A percentile compares a stretch with the other conserved stretches of the same genome.
phyloP scores from a whole-genome alignment of 2,113 vertebrate genomes.

The Hemicordylus capensis region DNA sequence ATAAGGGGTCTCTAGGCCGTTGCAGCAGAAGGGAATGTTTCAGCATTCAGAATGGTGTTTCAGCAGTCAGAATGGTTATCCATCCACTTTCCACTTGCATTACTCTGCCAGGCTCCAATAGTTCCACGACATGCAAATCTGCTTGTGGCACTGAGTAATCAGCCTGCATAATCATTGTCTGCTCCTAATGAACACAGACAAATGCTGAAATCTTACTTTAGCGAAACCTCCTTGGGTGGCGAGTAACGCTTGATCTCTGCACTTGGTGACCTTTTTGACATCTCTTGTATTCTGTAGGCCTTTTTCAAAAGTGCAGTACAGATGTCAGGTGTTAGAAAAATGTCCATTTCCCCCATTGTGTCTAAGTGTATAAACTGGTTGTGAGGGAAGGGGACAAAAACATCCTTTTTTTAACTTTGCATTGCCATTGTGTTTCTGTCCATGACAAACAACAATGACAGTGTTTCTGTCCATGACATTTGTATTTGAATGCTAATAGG shows the following conservation, averaged over 20 bases:
- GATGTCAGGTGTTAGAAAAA: slow-evolving; percentile 5
- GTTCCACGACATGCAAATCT: slow-evolving; percentile 1
- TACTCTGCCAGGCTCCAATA: not conserved
- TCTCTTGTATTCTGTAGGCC: not conserved
- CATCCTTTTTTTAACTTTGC: no score
- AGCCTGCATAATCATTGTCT: not conserved
- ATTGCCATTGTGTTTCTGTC: no score
- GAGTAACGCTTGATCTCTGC: slow-evolving; percentile 37
- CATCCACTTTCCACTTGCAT: not conserved
- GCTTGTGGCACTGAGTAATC: slow-evolving; percentile 22
- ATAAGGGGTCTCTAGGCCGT: fast-evolving
- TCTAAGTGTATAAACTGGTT: not conserved
- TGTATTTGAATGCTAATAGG: no score
- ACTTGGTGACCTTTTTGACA: slow-evolving; percentile 1
- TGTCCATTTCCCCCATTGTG: slow-evolving; percentile 20
- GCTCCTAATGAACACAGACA: slow-evolving; percentile 9
- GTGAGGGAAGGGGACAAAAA: not conserved
- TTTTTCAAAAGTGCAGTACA: not conserved
- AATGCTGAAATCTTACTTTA: not conserved
- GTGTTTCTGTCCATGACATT: no score
- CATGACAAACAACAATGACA: no score
- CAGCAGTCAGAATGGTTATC: not conserved
- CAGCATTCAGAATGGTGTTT: not conserved
- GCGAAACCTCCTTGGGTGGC: slow-evolving; percentile 2
- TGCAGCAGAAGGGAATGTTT: not conserved